Evolutionary conservation across 2,888 invertebrate genomes (phyloP).

Genomic region (Alloplasta piceator): DNA sequence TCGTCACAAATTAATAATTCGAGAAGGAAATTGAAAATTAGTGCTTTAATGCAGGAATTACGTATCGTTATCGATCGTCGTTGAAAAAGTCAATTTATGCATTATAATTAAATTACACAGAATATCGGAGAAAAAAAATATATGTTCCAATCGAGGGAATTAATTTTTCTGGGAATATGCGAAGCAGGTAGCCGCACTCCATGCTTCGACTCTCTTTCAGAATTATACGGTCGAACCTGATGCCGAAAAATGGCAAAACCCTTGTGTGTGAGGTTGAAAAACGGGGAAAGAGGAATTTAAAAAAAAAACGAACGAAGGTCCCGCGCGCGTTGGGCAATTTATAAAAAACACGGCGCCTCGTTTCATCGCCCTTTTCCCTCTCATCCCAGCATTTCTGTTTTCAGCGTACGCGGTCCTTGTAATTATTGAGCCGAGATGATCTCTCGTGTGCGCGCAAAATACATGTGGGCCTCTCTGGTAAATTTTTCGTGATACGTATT

Average conservation of each 20-base stretch:
- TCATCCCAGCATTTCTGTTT: constrained; percentile 9
- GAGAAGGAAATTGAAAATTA: no score
- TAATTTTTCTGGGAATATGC: constrained; percentile 6
- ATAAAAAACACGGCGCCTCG: constrained; percentile 56
- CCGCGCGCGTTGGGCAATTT: constrained; percentile 48
- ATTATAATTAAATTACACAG: no score
- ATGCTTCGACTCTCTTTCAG: not conserved
- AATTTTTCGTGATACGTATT: constrained; percentile 50
- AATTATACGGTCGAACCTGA: constrained; percentile 7
- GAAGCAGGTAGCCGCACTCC: constrained; percentile 7
- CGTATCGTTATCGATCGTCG: no score
- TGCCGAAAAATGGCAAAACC: constrained; percentile 27
- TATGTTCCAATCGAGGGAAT: not conserved
- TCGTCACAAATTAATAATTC: no score
- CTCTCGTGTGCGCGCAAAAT: constrained; percentile 26
- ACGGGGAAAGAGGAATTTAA: not conserved
- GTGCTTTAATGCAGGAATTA: no score
- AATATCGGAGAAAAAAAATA: no score
- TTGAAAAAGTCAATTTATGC: no score
- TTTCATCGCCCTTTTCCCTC: constrained; percentile 44
- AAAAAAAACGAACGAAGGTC: constrained; percentile 32
- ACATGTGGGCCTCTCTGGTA: constrained; percentile 25
- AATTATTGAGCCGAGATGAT: constrained; percentile 58
- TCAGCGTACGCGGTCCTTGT: constrained; percentile 44
- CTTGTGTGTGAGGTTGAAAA: constrained; percentile 12